Evolutionary conservation across 2,113 vertebrate species (phyloP).

Genomic region (Promerops cafer): DNA sequence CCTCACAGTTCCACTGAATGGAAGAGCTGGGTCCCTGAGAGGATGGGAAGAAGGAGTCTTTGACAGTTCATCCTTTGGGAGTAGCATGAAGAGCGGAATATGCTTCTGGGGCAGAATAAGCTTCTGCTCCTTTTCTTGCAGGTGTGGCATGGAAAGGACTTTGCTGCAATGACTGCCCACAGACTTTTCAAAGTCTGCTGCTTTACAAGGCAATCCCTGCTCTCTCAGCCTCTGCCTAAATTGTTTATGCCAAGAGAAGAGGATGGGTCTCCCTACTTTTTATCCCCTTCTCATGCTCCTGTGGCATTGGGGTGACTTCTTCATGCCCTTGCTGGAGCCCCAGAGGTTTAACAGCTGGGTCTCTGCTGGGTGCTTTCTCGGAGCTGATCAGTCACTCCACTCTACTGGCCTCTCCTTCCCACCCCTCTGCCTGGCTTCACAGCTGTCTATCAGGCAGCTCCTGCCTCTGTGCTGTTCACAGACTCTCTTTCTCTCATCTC

Average conservation of each 20-base stretch:
- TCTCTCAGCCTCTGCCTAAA: not conserved
- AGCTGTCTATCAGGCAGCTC: not conserved
- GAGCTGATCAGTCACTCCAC: not conserved
- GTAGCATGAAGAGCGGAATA: not conserved
- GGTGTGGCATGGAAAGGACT: not conserved
- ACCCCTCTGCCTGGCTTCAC: not conserved
- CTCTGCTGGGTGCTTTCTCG: not conserved
- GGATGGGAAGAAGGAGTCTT: not conserved
- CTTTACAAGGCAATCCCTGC: not conserved
- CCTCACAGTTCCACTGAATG: not conserved
- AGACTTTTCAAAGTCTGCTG: not conserved
- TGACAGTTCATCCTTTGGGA: not conserved
- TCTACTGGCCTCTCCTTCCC: not conserved
- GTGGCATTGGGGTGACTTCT: not conserved
- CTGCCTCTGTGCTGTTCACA: not conserved
- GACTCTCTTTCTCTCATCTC: not conserved
- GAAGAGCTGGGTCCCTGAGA: not conserved
- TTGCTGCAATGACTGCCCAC: not conserved
- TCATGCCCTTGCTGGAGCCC: not conserved
- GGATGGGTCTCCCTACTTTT: not conserved
- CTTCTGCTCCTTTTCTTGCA: not conserved
- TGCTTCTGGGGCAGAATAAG: not conserved
- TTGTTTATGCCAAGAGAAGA: not conserved
- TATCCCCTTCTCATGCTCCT: not conserved
- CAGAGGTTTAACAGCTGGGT: rapidly evolving